These are phyloP conservation scores for Threskiornis aethiopicus DNA, from an alignment of 2,797 vertebrate species.

Conservation along the genomic window DNA sequence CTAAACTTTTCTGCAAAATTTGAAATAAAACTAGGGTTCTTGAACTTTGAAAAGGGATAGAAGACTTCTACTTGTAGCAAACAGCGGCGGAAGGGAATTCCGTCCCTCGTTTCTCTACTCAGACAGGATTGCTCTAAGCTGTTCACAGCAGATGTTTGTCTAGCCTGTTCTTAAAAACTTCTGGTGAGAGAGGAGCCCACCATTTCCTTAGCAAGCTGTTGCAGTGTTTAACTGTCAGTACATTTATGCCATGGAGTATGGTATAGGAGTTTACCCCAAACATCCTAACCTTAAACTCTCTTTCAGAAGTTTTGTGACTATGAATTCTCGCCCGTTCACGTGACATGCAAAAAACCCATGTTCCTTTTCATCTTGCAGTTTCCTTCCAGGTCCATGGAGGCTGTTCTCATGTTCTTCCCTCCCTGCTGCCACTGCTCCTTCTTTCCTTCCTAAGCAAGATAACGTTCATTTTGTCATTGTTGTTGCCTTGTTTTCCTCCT, in stretches of 20 bases:
- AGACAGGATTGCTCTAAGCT: conserved; percentile 53
- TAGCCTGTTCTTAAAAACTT: conserved; percentile 26
- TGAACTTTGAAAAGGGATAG: background rate
- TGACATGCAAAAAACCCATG: accelerated
- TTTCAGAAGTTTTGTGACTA: background rate
- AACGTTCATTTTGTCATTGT: background rate
- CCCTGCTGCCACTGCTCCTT: background rate
- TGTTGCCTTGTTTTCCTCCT: background rate
- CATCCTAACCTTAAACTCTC: background rate
- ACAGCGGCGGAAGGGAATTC: background rate
- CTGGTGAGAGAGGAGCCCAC: background rate
- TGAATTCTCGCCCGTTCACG: background rate
- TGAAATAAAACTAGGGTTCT: background rate
- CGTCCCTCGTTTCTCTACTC: background rate
- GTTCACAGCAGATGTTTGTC: conserved; percentile 50
- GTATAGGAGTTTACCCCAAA: background rate
- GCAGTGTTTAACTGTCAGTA: background rate
- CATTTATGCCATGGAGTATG: background rate
- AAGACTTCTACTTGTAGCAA: background rate
- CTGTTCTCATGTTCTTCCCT: background rate
- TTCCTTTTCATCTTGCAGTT: background rate
- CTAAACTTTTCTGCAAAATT: background rate
- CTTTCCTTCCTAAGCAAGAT: background rate
- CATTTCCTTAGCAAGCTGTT: conserved; percentile 10
- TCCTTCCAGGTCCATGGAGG: background rate